Evolutionary conservation across 2,113 vertebrate genomes (phyloP), one percentile per base, ranked within the genome.

Genomic region (Aviceda subcristata): DNA sequence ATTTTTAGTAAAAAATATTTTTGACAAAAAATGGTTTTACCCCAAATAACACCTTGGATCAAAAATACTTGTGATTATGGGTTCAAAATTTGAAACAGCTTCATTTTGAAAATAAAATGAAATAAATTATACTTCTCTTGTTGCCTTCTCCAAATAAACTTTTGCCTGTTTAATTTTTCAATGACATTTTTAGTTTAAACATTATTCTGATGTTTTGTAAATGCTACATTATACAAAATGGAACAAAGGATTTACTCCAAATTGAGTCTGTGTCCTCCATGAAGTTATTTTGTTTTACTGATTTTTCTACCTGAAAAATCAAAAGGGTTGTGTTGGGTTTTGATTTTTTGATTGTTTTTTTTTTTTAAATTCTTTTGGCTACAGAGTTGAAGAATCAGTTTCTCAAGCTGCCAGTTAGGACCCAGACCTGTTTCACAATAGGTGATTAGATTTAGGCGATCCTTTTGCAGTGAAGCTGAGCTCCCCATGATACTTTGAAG

Each of bases 301-400:
- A 26, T 50, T 78, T 87, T 77, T 53, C n/a, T 23, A 12, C 17
- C 8, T 39, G 23, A 56, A 56, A 76, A 80, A 60, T 10, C 26
- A 20, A 63, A 32, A 5, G 50, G 2, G 0, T 56, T 11, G 27
- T 1, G 7, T 20, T 41, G 0, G 10, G 0, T 1, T 21, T 15
- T 45, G 41, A 24, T 36, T 6, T 16, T 43, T 53, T n/a, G n/a
- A n/a, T n/a, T n/a, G n/a, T n/a, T n/a, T 1, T 1, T 20, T 12
- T 79, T 51, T 45, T 36, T 6, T 11, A 6, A 29, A 32, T 51
- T 27, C 15, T 69, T 56, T 57, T 21, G 20, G 2, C 14, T 6
- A 2, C 9, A 41, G 41, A 39, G 55, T 10, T n/a, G 23, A 55
- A 74, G 21, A 79, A 59, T 72, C 32, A 9, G 4, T 32, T 60